Percentiles rank a stretch among this genome's conserved stretches.
These are phyloP conservation scores for Sorex fumeus DNA, from an alignment of 2,113 vertebrate species.

Conservation along the genomic window DNA sequence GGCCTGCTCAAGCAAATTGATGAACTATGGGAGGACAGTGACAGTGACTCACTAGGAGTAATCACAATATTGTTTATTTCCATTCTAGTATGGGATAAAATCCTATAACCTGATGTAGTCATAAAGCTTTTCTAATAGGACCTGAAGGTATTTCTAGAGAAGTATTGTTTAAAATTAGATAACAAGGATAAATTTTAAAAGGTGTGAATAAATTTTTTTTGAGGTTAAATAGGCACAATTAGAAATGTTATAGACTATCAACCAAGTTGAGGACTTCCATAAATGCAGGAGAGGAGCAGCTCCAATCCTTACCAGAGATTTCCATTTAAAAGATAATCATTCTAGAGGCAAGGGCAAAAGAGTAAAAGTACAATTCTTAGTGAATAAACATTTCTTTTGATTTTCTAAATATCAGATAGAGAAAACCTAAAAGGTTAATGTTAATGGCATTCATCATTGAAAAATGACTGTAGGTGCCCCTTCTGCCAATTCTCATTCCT, in stretches of 20 bases:
- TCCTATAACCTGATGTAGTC: too few relatives aligned
- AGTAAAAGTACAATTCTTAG: slow-evolving; percentile 30
- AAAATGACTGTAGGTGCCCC: slow-evolving; percentile 78
- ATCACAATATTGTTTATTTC: neutral
- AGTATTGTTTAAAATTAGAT: neutral
- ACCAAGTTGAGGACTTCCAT: neutral
- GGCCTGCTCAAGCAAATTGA: too few relatives aligned
- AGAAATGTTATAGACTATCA: slow-evolving; percentile 23
- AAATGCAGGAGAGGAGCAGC: neutral
- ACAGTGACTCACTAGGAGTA: neutral
- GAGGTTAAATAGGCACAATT: neutral
- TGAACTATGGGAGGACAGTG: too few relatives aligned
- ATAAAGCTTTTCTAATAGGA: too few relatives aligned
- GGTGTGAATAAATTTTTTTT: slow-evolving; percentile 26
- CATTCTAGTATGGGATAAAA: too few relatives aligned
- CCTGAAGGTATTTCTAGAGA: neutral
- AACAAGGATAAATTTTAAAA: slow-evolving; percentile 31
- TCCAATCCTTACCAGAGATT: neutral
- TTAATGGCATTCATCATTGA: slow-evolving; percentile 80
- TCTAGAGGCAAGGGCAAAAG: slow-evolving; percentile 68
- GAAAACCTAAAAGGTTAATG: slow-evolving; percentile 85
- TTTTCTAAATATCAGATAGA: slow-evolving; percentile 74
- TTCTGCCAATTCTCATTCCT: slow-evolving; percentile 41
- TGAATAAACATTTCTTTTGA: slow-evolving; percentile 1
- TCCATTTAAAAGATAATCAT: slow-evolving; percentile 54